Evolutionary conservation across 2,888 invertebrate species (phyloP).

Genomic region (Euclidia mi): DNA sequence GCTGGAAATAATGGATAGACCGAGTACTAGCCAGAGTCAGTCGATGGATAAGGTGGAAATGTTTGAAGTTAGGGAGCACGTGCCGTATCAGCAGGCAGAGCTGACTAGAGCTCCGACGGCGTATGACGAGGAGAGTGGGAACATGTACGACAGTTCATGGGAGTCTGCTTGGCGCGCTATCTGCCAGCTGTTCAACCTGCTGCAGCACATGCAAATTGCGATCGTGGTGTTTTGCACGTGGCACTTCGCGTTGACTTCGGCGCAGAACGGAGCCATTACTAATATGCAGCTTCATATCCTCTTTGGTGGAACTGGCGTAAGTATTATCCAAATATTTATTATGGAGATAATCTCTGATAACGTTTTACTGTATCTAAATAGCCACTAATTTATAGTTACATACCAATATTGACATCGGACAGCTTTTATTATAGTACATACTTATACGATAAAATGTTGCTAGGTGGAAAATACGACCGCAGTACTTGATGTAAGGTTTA

Average conservation of each 20-base stretch:
- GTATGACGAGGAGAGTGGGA: conserved; percentile 83
- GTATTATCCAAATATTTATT: conserved; percentile 54
- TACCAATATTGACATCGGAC: no score
- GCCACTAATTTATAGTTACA: no score
- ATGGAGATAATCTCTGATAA: no score
- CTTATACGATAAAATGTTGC: neutral
- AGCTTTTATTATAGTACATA: no score
- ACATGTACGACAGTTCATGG: conserved; percentile 75
- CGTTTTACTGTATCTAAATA: no score
- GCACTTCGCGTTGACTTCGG: conserved; percentile 81
- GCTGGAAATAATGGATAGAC: conserved; percentile 78
- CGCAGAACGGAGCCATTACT: conserved; percentile 78
- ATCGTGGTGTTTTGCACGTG: conserved; percentile 84
- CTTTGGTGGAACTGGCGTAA: conserved; percentile 86
- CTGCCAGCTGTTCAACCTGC: conserved; percentile 81
- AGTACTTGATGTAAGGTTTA: no score
- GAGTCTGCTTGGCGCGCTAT: conserved; percentile 81
- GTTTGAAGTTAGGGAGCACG: conserved; percentile 84
- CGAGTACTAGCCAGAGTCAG: conserved; percentile 80
- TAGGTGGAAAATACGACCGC: neutral
- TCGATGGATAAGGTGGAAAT: conserved; percentile 82
- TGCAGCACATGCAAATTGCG: conserved; percentile 85
- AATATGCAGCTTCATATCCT: conserved; percentile 85
- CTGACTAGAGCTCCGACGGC: conserved; percentile 78
- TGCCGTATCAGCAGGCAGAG: conserved; percentile 85